Evolutionary conservation across 2,888 invertebrate species (phyloP), one percentile per base, ranked within the genome.

Genomic region (Psylliodes chrysocephalus): DNA sequence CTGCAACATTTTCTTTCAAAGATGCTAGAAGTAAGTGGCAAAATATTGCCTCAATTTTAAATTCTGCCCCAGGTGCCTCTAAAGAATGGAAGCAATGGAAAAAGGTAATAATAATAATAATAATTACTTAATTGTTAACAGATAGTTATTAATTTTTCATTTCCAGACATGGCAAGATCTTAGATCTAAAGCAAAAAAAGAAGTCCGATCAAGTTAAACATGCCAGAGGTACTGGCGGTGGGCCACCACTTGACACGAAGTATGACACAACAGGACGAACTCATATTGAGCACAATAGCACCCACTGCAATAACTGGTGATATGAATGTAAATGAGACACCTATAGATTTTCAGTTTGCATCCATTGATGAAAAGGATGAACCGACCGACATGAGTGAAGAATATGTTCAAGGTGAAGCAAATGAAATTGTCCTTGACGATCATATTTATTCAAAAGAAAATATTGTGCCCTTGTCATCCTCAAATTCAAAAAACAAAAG

Each of bases 171-270:
- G 52, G 52, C 52, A 53, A 35, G 52, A 53, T 53, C 35, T 53
- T 28, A 51, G 51, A 30, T 51, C 14, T 30, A 30, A 53, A 12
- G 38, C 35, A n/a, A 53, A 53, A 53, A 53, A 53, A 53, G 10
- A 53, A 51, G 51, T 51, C 51, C 10, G 51, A 33, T 18, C 54
- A 55, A 55, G 30, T 25, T 44, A 46, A 30, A 55, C 46, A 44
- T 55, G 46, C 46, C 28, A 44, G 55, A 55, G 55, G 55, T 55
- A 55, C 55, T 55, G 46, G 42, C 12, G 55, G 55, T 55, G 55
- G 46, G 14, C 55, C 55, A 28, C 55, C 55, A 55, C 55, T 55
- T 28, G 40, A 38, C n/a, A 25, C 17, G 12, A 55, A 55, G 17
- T 30, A 42, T 44, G 55, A 44, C 12, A 30, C 17, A 28, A 44